Base-by-base conservation (phyloP, 2,888 invertebrate genomes). In the Synanthedon tipuliformis region DNA sequence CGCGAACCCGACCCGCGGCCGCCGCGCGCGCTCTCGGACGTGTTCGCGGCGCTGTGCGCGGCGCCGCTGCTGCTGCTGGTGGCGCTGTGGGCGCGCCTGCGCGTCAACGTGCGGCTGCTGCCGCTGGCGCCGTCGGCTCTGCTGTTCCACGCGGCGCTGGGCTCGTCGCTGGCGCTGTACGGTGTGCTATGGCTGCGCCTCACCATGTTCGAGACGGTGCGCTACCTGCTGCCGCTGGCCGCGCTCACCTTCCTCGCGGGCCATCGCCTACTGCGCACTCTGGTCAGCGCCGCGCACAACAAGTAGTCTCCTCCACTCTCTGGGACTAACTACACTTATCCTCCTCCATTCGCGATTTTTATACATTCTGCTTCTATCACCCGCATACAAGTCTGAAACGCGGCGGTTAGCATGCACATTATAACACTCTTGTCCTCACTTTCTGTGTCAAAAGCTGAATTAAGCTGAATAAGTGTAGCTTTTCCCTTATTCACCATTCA, bases 181-280 rank as follows among this genome's bases (percentile, higher is more conserved):
- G 92, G 91, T 53, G 81, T 94, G 66, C 97, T 99, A 88, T 99
- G 98, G 98, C 83, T 97, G 63, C 90, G 93, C 72, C 88, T 99
- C 65, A 93, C 96, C 71, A 99, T 99, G 99, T 99, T 99, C 89
- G 92, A 94, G 61, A 98, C 99, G 15, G 88, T 97, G 66, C 94
- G 96, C 64, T 96, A 95, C 87, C 89, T 99, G 65, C 88, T 94
- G 61, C 92, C 95, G 56, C 89, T 99, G 54, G 97, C 93, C 54
- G 88, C 93, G 45, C 89, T 97, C 60, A 98, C 98, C 54, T 98
- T 99, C 90, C 90, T 99, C 45, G 92, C 94, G 56, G 99, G 99
- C 2, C 97, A 98, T 78, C 92, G 95, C 61, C 89, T 99, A 74
- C 90, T 99, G 64, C 93, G 95, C 55, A 90, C 92, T 56, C 92